Evolutionary conservation across 2,888 invertebrate genomes (phyloP).

Genomic region (Elegia similella): DNA sequence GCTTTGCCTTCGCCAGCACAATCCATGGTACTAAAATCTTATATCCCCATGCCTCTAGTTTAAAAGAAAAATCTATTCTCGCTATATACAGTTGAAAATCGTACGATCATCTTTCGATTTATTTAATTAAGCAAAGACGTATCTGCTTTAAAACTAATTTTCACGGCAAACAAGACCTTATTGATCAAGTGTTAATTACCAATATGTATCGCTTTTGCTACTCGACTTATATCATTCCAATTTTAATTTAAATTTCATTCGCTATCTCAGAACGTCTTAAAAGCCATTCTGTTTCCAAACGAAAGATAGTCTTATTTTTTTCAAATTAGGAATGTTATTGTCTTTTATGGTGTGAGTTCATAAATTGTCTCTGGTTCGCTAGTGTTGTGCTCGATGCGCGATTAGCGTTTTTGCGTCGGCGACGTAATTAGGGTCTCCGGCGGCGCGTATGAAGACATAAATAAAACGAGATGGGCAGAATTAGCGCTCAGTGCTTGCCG

Average conservation of each 20-base stretch:
- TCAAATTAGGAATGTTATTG: constrained; percentile 5
- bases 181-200: not conserved
- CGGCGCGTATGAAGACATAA: constrained; percentile 81
- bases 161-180: constrained; percentile 12
- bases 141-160: constrained; percentile 8
- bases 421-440: constrained; percentile 77
- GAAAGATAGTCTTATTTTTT: constrained; percentile 1
- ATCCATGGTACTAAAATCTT: constrained; percentile 36
- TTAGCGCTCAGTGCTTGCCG: constrained; percentile 56
- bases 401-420: constrained; percentile 77
- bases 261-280: constrained; percentile 23
- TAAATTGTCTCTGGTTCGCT: constrained; percentile 30
- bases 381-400: constrained; percentile 58
- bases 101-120: constrained; percentile 19
- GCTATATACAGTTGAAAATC: constrained; percentile 28
- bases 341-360: constrained; percentile 20
- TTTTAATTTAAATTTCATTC: constrained; percentile 28
- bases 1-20: constrained; percentile 56
- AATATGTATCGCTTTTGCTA: constrained; percentile 25
- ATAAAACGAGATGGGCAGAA: constrained; percentile 70
- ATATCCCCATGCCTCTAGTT: constrained; percentile 27
- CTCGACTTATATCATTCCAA: constrained; percentile 24
- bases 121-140: constrained; percentile 19
- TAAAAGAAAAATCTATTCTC: constrained; percentile 21
- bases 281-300: not conserved